Evolutionary conservation across 2,888 invertebrate genomes (phyloP), one percentile per base, ranked within the genome.

Genomic region (Eupithecia subumbrata): DNA sequence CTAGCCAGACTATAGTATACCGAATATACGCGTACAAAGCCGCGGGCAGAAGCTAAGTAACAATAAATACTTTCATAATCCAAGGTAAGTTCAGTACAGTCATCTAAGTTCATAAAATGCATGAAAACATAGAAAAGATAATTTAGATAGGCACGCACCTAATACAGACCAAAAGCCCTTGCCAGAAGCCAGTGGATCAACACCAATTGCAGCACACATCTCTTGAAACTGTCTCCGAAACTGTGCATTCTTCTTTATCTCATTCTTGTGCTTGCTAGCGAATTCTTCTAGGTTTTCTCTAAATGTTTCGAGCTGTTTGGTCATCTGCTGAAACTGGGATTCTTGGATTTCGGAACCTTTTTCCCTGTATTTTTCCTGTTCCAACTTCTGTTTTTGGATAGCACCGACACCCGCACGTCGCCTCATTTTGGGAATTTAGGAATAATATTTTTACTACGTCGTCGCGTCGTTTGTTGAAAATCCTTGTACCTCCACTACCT

Each of bases 161-260:
- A 99, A 95, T 78, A 99, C 98, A 2, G 98, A 98, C 99, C 99
- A 99, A 92, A 99, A 99, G 0, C 99, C 98, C 95, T 98, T 98
- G 72, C 97, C 98, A 1, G 99, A 99, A 0, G 99, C 98, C 71
- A 99, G 91, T 0, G 99, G 99, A 91, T 99, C 99, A 0, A 99
- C 99, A 0, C 99, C 99, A 79, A 99, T 99, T 1, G 98, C 98
- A 0, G 99, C 98, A 92, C 99, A 99, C 99, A 99, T 99, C 91
- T 99, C 98, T 86, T 99, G 99, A 89, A 99, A 99, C 91, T 99
- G 99, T 73, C 97, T 95, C 52, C 99, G 96, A 87, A 99, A 99
- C 84, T 98, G 97, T 0, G 99, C 96, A 89, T 99, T 98, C 89
- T 99, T 99, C 82, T 97, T 97, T 67, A 99, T 99, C 87, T 99